Percentiles rank a stretch among this genome's conserved stretches.
Conservation (phyloP, 2,113 vertebrate genomes). For the Spea bombifrons region DNA sequence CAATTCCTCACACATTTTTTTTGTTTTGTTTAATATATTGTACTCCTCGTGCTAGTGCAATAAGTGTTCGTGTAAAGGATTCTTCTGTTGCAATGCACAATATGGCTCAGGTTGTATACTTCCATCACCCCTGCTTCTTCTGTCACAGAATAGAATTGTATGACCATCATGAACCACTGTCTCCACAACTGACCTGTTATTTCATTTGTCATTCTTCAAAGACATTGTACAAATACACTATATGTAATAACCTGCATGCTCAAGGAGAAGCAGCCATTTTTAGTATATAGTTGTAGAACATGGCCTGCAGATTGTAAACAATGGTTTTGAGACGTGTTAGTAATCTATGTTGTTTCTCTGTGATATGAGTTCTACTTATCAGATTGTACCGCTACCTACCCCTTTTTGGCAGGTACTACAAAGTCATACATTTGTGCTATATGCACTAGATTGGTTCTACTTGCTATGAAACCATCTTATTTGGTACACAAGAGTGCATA, state of each 20-base stretch:
- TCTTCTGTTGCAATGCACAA: background rate
- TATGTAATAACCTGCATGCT: background rate
- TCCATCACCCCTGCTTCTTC: background rate
- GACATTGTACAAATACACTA: background rate
- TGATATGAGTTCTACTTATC: no score
- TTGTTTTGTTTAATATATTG: background rate
- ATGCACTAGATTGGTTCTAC: no score
- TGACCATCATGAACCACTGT: background rate
- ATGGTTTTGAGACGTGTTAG: no score
- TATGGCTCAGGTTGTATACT: background rate
- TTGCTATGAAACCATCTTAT: no score
- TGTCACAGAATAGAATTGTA: background rate
- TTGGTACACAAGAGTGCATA: no score
- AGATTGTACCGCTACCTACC: no score
- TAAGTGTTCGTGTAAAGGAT: conserved; percentile 1
- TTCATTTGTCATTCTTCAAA: background rate
- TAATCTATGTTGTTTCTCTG: no score
- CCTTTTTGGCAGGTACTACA: no score
- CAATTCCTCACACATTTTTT: background rate
- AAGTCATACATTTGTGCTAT: no score
- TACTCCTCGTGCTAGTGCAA: background rate
- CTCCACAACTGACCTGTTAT: background rate
- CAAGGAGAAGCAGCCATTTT: background rate
- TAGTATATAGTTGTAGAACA: background rate
- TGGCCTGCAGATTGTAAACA: background rate